Evolutionary conservation across 2,797 vertebrate genomes (phyloP).

Genomic region (Tragelaphus eurycerus): DNA sequence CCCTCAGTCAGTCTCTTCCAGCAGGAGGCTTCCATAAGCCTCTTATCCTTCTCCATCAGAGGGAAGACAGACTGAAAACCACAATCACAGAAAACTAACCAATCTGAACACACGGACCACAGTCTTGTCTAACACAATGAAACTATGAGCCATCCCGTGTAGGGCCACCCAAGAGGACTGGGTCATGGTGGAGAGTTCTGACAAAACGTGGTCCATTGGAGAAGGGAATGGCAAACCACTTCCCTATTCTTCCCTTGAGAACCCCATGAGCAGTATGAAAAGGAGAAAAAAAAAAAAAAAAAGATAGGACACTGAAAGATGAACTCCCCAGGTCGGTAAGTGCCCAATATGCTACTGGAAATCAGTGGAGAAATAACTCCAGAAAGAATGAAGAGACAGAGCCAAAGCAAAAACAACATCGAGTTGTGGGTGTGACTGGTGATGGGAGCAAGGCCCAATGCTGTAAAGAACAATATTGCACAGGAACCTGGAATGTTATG

Average conservation of each 20-base stretch:
- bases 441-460: not conserved
- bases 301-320: not conserved
- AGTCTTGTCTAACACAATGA: not conserved
- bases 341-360: not conserved
- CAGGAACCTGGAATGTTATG: not conserved
- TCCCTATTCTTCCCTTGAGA: not conserved
- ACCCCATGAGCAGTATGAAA: not conserved
- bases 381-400: not conserved
- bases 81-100: not conserved
- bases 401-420: not conserved
- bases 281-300: not conserved
- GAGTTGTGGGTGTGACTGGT: not conserved
- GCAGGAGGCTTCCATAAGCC: not conserved
- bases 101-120: not conserved
- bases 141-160: not conserved
- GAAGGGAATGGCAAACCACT: not conserved
- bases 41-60: not conserved
- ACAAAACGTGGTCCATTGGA: not conserved
- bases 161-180: rapidly evolving
- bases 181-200: not conserved
- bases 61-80: not conserved
- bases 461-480: not conserved
- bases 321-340: not conserved
- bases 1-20: not conserved
- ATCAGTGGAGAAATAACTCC: not conserved